Evolutionary conservation across 2,888 invertebrate species (phyloP), one percentile per base, ranked within the genome.

Genomic region (Ernsta delagoae): DNA sequence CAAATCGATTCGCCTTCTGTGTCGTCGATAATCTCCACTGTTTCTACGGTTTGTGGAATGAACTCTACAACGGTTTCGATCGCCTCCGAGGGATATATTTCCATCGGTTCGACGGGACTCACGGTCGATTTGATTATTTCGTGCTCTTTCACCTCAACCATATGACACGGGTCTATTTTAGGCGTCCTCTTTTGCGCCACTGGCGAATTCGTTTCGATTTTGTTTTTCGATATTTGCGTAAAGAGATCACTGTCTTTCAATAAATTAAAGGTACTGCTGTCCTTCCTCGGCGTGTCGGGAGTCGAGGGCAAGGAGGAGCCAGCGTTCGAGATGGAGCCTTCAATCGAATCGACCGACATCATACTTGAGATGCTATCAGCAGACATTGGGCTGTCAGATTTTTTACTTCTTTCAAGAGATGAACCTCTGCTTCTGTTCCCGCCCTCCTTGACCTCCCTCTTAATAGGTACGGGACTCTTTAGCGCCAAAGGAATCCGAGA

Each of bases 81-180:
- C n/a, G 92, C 87, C 70, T 94, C 94, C 0, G 93, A 53, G 1
- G 78, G 75, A 43, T 94, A 93, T 24, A 94, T 86, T 75, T 94
- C 94, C 77, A 80, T 77, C 11, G 86, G 83, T 61, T 88, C 87
- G n/a, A 79, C 77, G 12, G 86, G 82, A 65, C 79, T 81, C 34
- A 96, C 95, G 70, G 95, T 94, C 12, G 95, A 94, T 80, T 96
- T 95, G 0, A 95, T 86, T 62, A 97, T 95, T 83, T 96, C 96
- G 79, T 94, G 95, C 78, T 95, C 96, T 73, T 94, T 24, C 24
- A 24, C 24, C 3, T 24, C 24, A 24, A 24, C 24, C 24, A 24
- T 24, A 24, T 24, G 24, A 24, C 94, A 71, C n/a, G n/a, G 72
- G 50, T 75, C 79, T 57, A 72, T 69, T 11, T 75, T 72, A 53